Percentiles rank a stretch among this genome's conserved stretches.
Conservation (phyloP, 2,888 invertebrate species). For the Seladonia tumulorum region DNA sequence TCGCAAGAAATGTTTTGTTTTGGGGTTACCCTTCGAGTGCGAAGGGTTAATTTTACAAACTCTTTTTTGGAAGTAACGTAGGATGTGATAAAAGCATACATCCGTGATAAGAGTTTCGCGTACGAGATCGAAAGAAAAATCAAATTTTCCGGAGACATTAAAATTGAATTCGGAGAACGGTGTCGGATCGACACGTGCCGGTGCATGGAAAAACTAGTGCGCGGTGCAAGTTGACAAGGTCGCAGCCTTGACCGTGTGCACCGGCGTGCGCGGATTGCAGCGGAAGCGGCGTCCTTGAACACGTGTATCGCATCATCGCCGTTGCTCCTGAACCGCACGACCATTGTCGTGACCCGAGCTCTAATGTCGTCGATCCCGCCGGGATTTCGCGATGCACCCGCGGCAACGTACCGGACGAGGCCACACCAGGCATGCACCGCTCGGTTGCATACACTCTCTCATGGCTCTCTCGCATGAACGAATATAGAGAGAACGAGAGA, state of each 20-base stretch:
- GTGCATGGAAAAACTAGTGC: not conserved
- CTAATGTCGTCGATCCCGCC: slow-evolving; percentile 60
- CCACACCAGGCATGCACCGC: slow-evolving; percentile 8
- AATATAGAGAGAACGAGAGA: not conserved
- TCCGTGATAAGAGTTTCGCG: too few species aligned
- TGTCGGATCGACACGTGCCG: not conserved
- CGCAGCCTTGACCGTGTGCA: slow-evolving; percentile 49
- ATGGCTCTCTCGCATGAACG: not conserved
- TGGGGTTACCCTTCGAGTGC: too few species aligned
- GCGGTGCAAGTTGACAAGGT: slow-evolving; percentile 36
- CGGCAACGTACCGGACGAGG: not conserved
- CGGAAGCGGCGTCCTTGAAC: slow-evolving; percentile 55
- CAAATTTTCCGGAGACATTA: too few species aligned
- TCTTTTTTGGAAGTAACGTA: too few species aligned
- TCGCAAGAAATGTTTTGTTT: too few species aligned
- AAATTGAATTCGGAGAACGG: not conserved
- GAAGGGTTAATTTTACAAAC: too few species aligned
- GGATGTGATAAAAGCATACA: too few species aligned
- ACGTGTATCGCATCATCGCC: slow-evolving; percentile 55
- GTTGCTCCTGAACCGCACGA: slow-evolving; percentile 52
- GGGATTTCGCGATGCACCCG: slow-evolving; percentile 50
- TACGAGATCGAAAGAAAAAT: too few species aligned
- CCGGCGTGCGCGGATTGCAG: slow-evolving; percentile 38
- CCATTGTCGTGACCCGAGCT: slow-evolving; percentile 60
- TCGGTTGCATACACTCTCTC: slow-evolving; percentile 1